These are phyloP conservation scores for Brienomyrus longianalis DNA, from an alignment of 2,113 vertebrate genomes.

Conservation along the genomic window DNA sequence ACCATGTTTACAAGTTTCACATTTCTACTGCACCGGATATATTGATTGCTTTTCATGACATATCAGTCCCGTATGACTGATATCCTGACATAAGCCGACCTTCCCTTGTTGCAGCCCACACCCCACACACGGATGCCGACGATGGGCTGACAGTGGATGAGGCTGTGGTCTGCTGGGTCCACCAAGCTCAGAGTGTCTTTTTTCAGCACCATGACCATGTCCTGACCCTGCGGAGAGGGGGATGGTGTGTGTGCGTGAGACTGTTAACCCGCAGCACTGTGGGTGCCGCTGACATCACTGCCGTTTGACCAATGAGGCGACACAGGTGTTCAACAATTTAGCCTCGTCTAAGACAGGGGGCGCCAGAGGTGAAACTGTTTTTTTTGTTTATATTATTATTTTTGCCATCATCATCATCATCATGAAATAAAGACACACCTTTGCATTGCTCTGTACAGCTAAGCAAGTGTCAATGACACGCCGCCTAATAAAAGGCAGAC, in stretches of 20 bases:
- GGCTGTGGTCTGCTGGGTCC: slow-evolving; percentile 81
- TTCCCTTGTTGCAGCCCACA: slow-evolving; percentile 91
- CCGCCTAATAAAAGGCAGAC: no score
- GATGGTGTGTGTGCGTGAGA: background rate
- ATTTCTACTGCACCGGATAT: background rate
- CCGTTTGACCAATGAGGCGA: background rate
- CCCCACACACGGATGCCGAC: slow-evolving; percentile 95
- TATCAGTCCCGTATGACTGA: background rate
- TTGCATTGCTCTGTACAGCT: no score
- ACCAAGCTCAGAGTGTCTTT: slow-evolving; percentile 86
- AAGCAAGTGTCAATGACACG: no score
- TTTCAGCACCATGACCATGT: slow-evolving; percentile 92
- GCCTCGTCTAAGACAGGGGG: no score
- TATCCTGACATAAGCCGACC: slow-evolving; percentile 58
- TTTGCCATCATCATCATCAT: no score
- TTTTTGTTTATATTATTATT: no score
- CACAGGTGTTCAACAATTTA: no score
- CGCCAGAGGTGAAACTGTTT: no score
- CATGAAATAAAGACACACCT: no score
- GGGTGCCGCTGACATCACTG: no score
- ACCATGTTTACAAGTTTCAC: background rate
- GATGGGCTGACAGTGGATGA: slow-evolving; percentile 86
- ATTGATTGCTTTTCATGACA: background rate
- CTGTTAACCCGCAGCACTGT: background rate
- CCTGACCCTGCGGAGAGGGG: slow-evolving; percentile 66